Evolutionary conservation across 2,113 vertebrate species (phyloP).

Genomic region (Heteronetta atricapilla): DNA sequence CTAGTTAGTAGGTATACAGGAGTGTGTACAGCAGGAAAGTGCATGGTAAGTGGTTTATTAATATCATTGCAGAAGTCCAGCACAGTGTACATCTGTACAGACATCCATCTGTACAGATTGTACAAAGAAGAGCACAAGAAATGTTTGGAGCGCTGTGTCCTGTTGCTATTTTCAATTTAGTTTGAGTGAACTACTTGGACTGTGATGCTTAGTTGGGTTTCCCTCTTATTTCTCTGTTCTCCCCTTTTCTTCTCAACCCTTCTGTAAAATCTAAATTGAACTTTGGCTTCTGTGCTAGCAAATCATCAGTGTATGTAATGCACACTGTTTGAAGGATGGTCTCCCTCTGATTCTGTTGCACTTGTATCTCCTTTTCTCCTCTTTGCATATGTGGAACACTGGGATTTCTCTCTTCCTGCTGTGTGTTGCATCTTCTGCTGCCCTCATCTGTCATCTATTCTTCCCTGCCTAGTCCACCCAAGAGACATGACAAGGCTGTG

Average conservation of each 20-base stretch:
- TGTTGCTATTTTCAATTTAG: neutral
- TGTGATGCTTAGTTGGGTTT: neutral
- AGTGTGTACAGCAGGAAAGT: neutral
- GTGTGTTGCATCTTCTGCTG: neutral
- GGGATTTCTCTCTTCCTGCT: neutral
- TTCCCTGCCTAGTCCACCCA: neutral
- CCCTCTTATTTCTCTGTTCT: neutral
- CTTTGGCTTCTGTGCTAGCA: neutral
- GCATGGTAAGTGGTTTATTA: neutral
- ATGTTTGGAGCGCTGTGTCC: neutral
- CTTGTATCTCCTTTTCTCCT: neutral
- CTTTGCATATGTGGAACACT: neutral
- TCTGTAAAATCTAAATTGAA: neutral
- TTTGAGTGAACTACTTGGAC: neutral
- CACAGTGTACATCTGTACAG: fast-evolving
- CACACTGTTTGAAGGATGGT: neutral
- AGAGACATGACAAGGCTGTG: neutral
- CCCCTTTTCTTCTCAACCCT: neutral
- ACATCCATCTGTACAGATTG: neutral
- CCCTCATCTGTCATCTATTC: neutral
- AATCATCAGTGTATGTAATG: neutral
- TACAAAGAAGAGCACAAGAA: neutral
- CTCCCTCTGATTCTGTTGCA: neutral
- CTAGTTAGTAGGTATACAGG: neutral
- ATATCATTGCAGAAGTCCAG: neutral